Percentiles rank a stretch among this genome's conserved stretches.
phyloP scores from a whole-genome alignment of 2,113 vertebrate genomes.

The Vulpes vulpes region DNA sequence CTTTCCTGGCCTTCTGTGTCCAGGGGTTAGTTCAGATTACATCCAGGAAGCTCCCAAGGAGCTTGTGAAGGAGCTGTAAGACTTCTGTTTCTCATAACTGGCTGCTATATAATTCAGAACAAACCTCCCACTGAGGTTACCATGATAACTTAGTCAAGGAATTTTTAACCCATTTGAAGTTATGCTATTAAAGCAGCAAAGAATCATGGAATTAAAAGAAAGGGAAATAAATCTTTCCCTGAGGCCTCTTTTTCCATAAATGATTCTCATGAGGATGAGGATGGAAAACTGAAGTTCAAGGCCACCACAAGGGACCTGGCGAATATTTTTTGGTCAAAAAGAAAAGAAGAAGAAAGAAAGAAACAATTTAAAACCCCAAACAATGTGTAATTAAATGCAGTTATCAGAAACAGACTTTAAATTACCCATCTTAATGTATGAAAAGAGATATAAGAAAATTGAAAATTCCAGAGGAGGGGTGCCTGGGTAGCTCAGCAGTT shows the following conservation, averaged over 20 bases:
- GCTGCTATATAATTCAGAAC: not conserved
- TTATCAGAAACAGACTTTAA: not conserved
- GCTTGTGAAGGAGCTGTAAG: not conserved
- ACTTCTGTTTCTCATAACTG: not conserved
- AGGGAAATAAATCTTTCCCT: not conserved
- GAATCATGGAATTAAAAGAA: not conserved
- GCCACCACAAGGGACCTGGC: not conserved
- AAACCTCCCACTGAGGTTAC: not conserved
- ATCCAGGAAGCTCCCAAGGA: not conserved
- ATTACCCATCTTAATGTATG: not conserved
- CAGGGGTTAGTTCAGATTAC: not conserved
- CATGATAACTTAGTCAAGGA: not conserved
- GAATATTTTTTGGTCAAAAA: not conserved
- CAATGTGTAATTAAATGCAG: not conserved
- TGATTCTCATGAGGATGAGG: not conserved
- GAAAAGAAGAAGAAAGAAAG: accelerated
- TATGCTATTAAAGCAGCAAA: not conserved
- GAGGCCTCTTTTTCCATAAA: not conserved
- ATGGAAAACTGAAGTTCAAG: not conserved
- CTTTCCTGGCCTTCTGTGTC: not conserved
- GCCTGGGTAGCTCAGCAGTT: too few species aligned
- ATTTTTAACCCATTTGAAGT: not conserved
- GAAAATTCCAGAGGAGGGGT: not conserved
- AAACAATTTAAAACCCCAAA: not conserved
- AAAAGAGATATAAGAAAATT: not conserved